Evolutionary conservation across 1,140 invertebrate genomes (phyloP).

Genomic region (Drosophila melanogaster): Release_6_plus_ISO1_MT NT_033779.5:21364501-21365000

Average conservation of each 20-base stretch:
- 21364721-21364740: constrained; percentile 48
- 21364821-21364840: constrained; percentile 50
- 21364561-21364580: neutral
- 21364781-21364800: constrained; percentile 41
- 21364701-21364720: constrained; percentile 18
- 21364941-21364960: constrained; percentile 46
- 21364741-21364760: constrained; percentile 55
- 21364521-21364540: neutral
- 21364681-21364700: neutral
- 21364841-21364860: constrained; percentile 1
- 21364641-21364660: neutral
- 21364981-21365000: constrained; percentile 64
- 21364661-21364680: too few relatives aligned
- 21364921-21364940: constrained; percentile 33
- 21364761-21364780: constrained; percentile 66
- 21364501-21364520: neutral
- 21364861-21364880: neutral
- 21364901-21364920: constrained; percentile 29
- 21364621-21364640: neutral
- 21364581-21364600: constrained; percentile 10
- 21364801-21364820: constrained; percentile 44
- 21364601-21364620: constrained; percentile 26
- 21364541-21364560: constrained; percentile 33
- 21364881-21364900: constrained; percentile 6
- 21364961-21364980: constrained; percentile 47